Evolutionary conservation across 2,113 vertebrate species (phyloP), one percentile per base, ranked within the genome.

Genomic region (Platichthys flesus): DNA sequence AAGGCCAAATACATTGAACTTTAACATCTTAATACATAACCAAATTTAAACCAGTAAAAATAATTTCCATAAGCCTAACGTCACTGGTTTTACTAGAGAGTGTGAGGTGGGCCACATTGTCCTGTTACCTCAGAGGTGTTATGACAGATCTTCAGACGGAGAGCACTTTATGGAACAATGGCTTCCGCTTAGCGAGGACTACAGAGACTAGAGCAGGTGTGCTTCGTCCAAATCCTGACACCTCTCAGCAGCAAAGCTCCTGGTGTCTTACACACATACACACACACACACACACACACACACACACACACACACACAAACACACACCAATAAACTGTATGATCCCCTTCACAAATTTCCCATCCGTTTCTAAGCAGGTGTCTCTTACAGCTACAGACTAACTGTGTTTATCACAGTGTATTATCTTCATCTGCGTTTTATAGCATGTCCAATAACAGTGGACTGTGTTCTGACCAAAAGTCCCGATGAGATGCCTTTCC

Each of bases 101-200:
- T 31, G 28, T 6, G 5, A 1, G 5, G 5, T 31, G 28, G 28
- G 24, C 45, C 37, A 18, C 62, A 28, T 62, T 31, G 23, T 40
- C 60, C 45, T 70, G 57, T 47, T 49, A 61, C 59, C 71, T 65
- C 35, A 18, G 23, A 82, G 61, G 21, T 81, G 74, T 67, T 61
- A 40, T 88, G 86, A 85, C 82, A 81, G 60, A 42, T 75, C 66
- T 77, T 72, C 26, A 76, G 60, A 79, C 51, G 28, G 60, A 67
- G 59, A 62, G 73, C 74, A 67, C 74, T 76, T 73, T 67, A n/a
- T 64, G 56, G 78, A 55, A 70, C 67, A 69, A 81, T n/a, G 47
- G 61, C 12, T 67, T 76, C 40, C 15, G 9, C 61, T 84, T 75
- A 67, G 55, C 28, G 64, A 67, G 28, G 60, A 78, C 79, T 61